Base-by-base conservation (phyloP, 2,888 invertebrate genomes). In the Heliconius sara region DNA sequence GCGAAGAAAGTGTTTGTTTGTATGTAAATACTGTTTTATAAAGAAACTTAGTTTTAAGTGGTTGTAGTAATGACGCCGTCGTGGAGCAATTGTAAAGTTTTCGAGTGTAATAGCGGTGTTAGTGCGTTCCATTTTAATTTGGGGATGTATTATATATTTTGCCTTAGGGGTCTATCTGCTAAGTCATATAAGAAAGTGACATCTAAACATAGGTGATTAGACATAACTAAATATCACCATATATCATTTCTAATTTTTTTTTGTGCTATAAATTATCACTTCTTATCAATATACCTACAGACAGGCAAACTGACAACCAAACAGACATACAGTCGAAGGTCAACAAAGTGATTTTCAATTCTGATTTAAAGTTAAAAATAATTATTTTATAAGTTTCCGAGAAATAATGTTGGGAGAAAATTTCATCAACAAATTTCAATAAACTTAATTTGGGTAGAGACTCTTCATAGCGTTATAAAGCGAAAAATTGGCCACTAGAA, bases 391-490 rank as follows among this genome's bases (percentile, higher is more conserved):
- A 73, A 57, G 57, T 27, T 13, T 22, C 43, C 30, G 6, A 27
- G 22, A 57, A 25, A 34, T 34, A 2, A 22, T 34, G 6, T 60
- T 73, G 3, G 57, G 13, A 22, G 13, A 60, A 60, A 73, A n/a
- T 22, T 73, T 73, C 16, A 60, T 60, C n/a, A 34, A 57, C 39
- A 43, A 70, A 43, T 70, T 68, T 60, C 34, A 13, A 60, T 73
- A 73, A 60, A 60, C 34, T n/a, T n/a, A 57, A 60, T 57, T 27
- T 60, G 34, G 34, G 57, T 73, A 60, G 57, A 60, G 73, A 73
- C 73, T 73, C 57, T 73, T 34, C 30, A 73, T 22, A 57, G 52
- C 52, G 57, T 52, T 72, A 57, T 57, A 52, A 22, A 72, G 72
- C 72, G 27, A 52, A 72, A 72, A 72, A 72, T 47, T 30, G 52